Evolutionary conservation across 2,888 invertebrate genomes (phyloP), one percentile per base, ranked within the genome.

Genomic region (Tipula helvola): DNA sequence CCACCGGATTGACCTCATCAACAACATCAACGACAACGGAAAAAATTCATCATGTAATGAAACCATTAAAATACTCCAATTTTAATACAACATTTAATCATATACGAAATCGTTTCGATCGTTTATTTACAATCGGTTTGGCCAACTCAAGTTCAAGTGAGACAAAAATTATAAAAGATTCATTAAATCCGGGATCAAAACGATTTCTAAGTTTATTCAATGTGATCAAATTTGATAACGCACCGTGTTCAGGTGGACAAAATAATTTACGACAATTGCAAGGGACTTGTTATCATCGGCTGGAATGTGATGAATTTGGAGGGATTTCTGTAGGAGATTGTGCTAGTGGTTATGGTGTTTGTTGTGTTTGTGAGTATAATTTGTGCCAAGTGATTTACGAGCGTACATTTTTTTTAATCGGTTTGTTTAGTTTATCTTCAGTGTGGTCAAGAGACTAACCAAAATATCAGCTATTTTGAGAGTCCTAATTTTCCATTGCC

Each of bases 281-380:
- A 89, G 96, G 96, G 0, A 93, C 93, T 36, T 96, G 96, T 89
- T 93, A 95, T 88, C 94, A 95, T 89, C 92, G 93, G 87, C 92
- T 93, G 47, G 95, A 96, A 89, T 96, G 96, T 89, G 91, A 92
- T 18, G 91, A 92, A 86, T 90, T 93, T 57, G 94, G 94, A 86
- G 96, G 96, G 1, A 92, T 92, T 5, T 90, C 93, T 1, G 93
- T 94, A 90, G 95, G 95, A n/a, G 90, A 92, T 0, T 96, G 96
- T 90, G 96, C 95, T 16, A 94, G 94, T 89, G 95, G 95, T 4
- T 94, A 94, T 89, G 96, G 95, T 12, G 94, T 94, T 41, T 96
- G 96, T 89, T 96, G 96, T 89, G 93, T 95, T 88, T 94, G 96
- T 96, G 93, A 94, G 95, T 94, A 28, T 28, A 28, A 28, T 87